Evolutionary conservation across 2,888 invertebrate species (phyloP).

Genomic region (Heteromyza rotundicornis): DNA sequence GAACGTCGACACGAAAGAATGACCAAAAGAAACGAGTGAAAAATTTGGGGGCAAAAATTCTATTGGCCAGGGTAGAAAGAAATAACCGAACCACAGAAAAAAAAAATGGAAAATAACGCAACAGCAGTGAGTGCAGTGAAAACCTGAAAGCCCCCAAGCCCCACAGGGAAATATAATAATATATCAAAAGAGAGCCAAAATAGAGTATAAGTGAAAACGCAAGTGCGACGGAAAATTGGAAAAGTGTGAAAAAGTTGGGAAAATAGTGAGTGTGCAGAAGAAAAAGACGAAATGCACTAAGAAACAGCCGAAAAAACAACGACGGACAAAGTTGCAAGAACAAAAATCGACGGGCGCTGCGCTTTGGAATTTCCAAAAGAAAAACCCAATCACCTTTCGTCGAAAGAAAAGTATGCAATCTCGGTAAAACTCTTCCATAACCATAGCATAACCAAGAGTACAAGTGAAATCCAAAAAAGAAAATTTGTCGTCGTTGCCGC

Average conservation of each 20-base stretch:
- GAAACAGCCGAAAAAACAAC: neutral
- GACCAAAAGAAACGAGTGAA: constrained; percentile 15
- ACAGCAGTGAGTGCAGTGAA: constrained; percentile 25
- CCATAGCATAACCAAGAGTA: neutral
- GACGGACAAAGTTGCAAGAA: too few species aligned
- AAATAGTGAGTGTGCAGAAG: constrained; percentile 19
- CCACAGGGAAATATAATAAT: neutral
- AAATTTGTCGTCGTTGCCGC: too few species aligned
- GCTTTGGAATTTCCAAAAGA: neutral
- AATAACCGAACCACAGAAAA: neutral
- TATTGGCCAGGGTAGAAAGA: too few species aligned
- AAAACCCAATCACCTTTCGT: too few species aligned
- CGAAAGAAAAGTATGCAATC: neutral
- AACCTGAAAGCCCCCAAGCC: constrained; percentile 2
- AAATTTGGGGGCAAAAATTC: constrained; percentile 8
- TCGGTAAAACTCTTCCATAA: neutral
- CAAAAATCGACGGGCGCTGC: too few species aligned
- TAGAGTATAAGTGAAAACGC: constrained; percentile 14
- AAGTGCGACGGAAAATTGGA: constrained; percentile 22
- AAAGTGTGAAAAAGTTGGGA: constrained; percentile 23
- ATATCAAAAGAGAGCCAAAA: constrained; percentile 11
- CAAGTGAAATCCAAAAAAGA: too few species aligned
- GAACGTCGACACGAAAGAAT: constrained; percentile 12
- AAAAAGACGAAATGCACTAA: neutral
- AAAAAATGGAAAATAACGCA: constrained; percentile 23